phyloP scores from a whole-genome alignment of 2,113 vertebrate genomes.

The Embiotoca jacksoni region DNA sequence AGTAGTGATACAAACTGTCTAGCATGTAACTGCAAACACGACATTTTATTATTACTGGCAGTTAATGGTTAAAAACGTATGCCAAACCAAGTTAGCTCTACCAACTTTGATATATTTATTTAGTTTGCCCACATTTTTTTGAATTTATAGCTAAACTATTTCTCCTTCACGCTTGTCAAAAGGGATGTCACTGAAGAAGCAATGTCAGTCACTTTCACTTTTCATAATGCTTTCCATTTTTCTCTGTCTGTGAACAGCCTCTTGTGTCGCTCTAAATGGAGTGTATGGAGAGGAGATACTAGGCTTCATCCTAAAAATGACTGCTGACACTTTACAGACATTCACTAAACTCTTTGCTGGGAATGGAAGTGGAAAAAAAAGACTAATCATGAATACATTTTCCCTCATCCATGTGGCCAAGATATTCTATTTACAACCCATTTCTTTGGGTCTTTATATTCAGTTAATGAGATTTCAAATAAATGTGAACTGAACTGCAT shows the following conservation, averaged over 20 bases:
- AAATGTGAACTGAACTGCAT: conserved; percentile 80
- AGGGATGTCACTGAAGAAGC: conserved; percentile 27
- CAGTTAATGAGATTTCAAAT: conserved; percentile 84
- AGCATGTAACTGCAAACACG: too few species aligned
- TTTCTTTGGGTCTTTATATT: conserved; percentile 78
- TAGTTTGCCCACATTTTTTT: conserved; percentile 17
- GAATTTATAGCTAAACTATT: conserved; percentile 15
- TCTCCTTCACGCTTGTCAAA: conserved; percentile 27
- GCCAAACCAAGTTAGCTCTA: background rate
- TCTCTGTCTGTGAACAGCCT: conserved; percentile 50
- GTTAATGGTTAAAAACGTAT: background rate
- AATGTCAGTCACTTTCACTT: conserved; percentile 47
- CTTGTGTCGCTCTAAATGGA: conserved; percentile 66
- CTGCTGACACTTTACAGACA: conserved; percentile 70
- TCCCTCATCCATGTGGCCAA: conserved; percentile 66
- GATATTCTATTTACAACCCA: conserved; percentile 81
- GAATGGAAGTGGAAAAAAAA: conserved; percentile 57
- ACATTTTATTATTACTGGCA: too few species aligned
- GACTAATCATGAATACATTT: conserved; percentile 80
- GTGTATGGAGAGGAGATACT: conserved; percentile 65
- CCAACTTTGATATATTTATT: conserved; percentile 18
- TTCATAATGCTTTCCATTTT: conserved; percentile 48
- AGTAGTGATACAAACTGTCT: too few species aligned
- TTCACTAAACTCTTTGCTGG: conserved; percentile 45
- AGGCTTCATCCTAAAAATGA: conserved; percentile 63